phyloP scores from a whole-genome alignment of 2,888 invertebrate species.

The Strigamia crassipes region DNA sequence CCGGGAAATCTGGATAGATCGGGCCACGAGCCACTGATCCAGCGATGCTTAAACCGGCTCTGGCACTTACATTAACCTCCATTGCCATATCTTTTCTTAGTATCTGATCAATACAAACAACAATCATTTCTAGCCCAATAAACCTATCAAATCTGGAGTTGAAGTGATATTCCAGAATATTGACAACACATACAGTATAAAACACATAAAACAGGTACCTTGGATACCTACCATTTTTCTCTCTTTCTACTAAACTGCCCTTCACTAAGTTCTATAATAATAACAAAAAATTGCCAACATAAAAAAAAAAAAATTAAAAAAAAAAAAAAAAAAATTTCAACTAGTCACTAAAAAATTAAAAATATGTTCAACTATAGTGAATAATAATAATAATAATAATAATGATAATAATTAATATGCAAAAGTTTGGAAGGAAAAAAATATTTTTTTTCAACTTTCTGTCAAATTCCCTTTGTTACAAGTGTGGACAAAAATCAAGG shows the following conservation, averaged over 20 bases:
- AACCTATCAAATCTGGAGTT: background rate
- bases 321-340: no score
- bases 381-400: no score
- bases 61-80: background rate
- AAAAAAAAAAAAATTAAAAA: no score
- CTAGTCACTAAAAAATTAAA: no score
- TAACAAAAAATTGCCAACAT: background rate
- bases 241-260: background rate
- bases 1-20: no score
- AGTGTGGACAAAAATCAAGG: background rate
- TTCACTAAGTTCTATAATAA: background rate
- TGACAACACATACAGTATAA: background rate
- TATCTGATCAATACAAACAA: background rate
- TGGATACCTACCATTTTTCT: background rate
- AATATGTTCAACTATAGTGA: no score
- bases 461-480: constrained; percentile 21
- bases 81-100: background rate
- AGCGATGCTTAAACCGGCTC: no score
- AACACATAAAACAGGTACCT: background rate
- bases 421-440: background rate
- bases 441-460: background rate
- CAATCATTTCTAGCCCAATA: background rate
- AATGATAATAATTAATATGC: background rate
- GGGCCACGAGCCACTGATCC: no score
- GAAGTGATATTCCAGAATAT: constrained; percentile 16